These are phyloP conservation scores for Falco cherrug DNA, from an alignment of 2,797 vertebrate species.

Conservation along the genomic window DNA sequence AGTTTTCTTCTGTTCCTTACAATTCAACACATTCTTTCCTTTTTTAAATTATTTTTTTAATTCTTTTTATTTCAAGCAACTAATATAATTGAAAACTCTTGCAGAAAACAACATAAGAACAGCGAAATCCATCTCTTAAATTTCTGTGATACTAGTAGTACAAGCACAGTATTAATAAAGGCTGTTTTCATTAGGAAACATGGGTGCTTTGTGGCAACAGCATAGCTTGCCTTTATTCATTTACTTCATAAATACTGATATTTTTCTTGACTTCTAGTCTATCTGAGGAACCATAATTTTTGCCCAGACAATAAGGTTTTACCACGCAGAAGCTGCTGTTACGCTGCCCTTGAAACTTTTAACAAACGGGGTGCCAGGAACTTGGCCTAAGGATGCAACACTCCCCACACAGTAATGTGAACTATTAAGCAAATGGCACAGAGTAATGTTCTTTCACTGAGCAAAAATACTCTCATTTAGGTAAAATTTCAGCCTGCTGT, in stretches of 20 bases:
- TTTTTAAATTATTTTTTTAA: background rate
- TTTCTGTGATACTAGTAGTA: background rate
- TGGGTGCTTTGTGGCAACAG: background rate
- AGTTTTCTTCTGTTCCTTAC: background rate
- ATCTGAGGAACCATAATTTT: background rate
- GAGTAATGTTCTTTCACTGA: constrained; percentile 72
- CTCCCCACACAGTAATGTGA: constrained; percentile 69
- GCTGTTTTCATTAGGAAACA: background rate
- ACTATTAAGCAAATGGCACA: constrained; percentile 80
- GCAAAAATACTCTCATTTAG: constrained; percentile 78
- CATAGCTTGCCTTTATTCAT: background rate
- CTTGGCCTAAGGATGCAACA: constrained; percentile 65
- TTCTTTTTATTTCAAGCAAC: background rate
- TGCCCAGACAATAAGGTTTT: constrained; percentile 3
- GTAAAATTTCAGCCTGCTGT: constrained; percentile 79
- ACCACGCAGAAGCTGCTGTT: background rate
- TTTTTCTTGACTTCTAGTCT: background rate
- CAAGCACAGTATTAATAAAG: background rate
- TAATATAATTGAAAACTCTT: background rate
- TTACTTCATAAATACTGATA: background rate
- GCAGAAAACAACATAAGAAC: background rate
- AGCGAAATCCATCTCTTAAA: background rate
- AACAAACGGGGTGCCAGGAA: constrained; percentile 39
- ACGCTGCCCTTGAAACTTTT: constrained; percentile 71
- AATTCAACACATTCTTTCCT: background rate